phyloP scores from a whole-genome alignment of 2,113 vertebrate species.

The Xenus cinereus region DNA sequence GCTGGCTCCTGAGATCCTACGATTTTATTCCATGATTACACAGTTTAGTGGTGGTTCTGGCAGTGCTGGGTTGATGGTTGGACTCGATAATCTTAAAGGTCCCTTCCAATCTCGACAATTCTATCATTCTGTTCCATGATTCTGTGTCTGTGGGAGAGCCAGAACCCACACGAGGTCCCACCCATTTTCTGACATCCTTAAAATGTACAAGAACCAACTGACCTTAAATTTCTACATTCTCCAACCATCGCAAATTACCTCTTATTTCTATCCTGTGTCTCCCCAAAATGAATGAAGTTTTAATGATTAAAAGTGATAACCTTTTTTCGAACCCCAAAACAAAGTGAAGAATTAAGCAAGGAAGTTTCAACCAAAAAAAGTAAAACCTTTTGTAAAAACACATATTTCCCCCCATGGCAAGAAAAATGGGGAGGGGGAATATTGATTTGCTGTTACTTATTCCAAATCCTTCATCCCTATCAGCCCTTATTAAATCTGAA shows the following conservation, averaged over 20 bases:
- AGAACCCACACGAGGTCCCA: neutral
- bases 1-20: fast-evolving
- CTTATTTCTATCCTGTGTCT: neutral
- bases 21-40: neutral
- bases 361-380: neutral
- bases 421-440: neutral
- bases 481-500: neutral
- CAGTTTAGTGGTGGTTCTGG: neutral
- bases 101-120: neutral
- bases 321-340: neutral
- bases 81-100: neutral
- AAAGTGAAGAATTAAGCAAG: neutral
- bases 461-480: neutral
- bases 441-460: neutral
- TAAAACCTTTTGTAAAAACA: neutral
- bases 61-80: neutral
- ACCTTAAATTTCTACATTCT: neutral
- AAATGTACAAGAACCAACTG: fast-evolving
- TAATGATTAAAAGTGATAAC: neutral
- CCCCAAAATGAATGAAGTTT: neutral
- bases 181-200: neutral
- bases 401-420: neutral
- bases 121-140: neutral
- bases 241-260: neutral
- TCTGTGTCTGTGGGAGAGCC: neutral